These are phyloP conservation scores for Nephila pilipes DNA, from an alignment of 1,140 invertebrate species.

Conservation along the genomic window DNA sequence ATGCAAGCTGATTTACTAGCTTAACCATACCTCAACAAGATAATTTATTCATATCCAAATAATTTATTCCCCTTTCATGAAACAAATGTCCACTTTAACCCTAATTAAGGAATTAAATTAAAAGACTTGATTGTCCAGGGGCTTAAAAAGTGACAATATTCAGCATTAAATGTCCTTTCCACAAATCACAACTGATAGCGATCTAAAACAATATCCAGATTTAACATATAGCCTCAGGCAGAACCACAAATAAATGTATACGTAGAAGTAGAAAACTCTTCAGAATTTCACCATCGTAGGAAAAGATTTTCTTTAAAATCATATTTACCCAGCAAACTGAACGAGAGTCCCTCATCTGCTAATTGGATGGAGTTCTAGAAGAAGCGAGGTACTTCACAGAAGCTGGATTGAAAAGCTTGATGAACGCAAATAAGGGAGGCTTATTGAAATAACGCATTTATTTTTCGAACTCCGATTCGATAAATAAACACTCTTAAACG, in stretches of 20 bases:
- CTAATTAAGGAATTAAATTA: not conserved
- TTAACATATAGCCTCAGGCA: not conserved
- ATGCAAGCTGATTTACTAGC: no score
- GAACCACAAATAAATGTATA: not conserved
- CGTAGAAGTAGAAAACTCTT: not conserved
- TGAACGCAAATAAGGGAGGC: slow-evolving; percentile 8
- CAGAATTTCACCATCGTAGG: not conserved
- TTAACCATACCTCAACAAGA: no score
- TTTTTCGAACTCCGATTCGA: not conserved
- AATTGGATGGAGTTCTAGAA: not conserved
- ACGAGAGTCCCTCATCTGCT: not conserved
- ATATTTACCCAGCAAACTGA: not conserved
- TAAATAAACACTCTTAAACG: not conserved
- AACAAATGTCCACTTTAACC: no score
- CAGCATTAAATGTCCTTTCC: not conserved
- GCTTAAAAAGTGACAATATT: not conserved
- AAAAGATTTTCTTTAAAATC: slow-evolving; percentile 15
- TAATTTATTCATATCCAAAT: no score
- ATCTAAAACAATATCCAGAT: not conserved
- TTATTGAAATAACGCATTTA: not conserved
- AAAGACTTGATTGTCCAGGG: not conserved
- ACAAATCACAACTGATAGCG: not conserved
- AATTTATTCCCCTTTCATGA: no score
- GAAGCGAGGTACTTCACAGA: not conserved
- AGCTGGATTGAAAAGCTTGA: not conserved